Base-by-base conservation (phyloP, 2,888 invertebrate genomes). In the Drosophila mayaguana region DNA sequence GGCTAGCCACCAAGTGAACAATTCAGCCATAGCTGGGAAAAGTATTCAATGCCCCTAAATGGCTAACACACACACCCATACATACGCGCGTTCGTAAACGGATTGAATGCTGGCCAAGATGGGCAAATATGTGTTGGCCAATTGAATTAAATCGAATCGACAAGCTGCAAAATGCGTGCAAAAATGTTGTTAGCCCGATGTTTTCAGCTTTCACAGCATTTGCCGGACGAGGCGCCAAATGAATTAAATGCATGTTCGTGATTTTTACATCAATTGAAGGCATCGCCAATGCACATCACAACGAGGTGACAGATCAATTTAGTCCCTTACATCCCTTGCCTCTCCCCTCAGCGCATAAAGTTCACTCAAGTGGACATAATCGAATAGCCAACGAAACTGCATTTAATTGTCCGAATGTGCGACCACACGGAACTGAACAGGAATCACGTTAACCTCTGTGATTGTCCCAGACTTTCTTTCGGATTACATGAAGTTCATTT, bases 171-270 rank as follows among this genome's bases (percentile, higher is more conserved):
- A 83, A 72, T 82, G 79, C 87, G 84, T 87, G 84, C 70, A 86
- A 66, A 74, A 76, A 81, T 81, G 73, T 65, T 55, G 57, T 65
- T 57, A 53, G 51, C 16, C 38, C 55, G 55, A 62, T 38, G 34
- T 61, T 56, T 32, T 28, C 43, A 48, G 67, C 68, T 68, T 72
- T 65, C 69, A 48, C 71, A 62, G 63, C 62, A 63, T 73, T 85
- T 74, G 73, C 63, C 79, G 81, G 57, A 60, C 75, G 53, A 61
- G 62, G 43, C 56, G 45, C 57, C 63, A 72, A 75, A 60, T 67
- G 70, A 80, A 83, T 88, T 86, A 86, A 83, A 83, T 77, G 83
- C 83, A 83, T 64, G 68, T 72, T 82, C 80, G 66, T 82, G 75
- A 75, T 80, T 82, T 69, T 78, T 72, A 79, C 77, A 70, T 68